Percentiles rank a stretch among this genome's conserved stretches.
Evolutionary conservation across 2,113 vertebrate genomes (phyloP).

Genomic region (Zosterops lateralis): DNA sequence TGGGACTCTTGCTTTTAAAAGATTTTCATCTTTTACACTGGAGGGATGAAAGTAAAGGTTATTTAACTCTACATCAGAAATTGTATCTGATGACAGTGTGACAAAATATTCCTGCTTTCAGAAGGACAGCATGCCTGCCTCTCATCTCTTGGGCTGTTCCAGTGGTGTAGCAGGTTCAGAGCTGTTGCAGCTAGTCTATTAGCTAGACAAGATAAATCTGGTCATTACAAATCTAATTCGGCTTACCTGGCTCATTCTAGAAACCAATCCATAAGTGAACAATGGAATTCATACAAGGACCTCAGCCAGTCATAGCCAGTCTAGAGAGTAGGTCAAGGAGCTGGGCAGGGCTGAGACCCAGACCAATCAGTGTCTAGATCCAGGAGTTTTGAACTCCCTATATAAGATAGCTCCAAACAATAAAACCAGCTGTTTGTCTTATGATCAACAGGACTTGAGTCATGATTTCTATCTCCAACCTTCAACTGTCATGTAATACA

Average conservation of each 20-base stretch:
- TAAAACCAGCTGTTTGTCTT: background rate
- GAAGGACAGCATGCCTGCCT: background rate
- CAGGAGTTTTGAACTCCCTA: background rate
- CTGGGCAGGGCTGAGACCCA: background rate
- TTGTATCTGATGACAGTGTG: constrained; percentile 35
- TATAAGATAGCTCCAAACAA: background rate
- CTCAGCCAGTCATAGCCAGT: background rate
- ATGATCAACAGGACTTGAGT: background rate
- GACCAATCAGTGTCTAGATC: background rate
- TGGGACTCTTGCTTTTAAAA: constrained; percentile 62
- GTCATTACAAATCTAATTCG: background rate
- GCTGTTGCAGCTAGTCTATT: background rate
- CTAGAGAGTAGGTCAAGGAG: background rate
- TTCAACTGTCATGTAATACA: background rate
- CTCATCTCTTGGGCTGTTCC: background rate
- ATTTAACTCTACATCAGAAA: constrained; percentile 66
- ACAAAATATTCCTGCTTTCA: background rate
- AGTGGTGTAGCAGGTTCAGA: background rate
- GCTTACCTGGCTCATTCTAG: background rate
- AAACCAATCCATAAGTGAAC: background rate
- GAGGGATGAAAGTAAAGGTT: constrained; percentile 70
- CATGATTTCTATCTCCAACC: background rate
- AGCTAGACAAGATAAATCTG: background rate
- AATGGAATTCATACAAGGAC: background rate
- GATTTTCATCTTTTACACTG: constrained; percentile 69